Conservation (phyloP, 2,113 vertebrate species). For the Gnathonemus longibarbis region DNA sequence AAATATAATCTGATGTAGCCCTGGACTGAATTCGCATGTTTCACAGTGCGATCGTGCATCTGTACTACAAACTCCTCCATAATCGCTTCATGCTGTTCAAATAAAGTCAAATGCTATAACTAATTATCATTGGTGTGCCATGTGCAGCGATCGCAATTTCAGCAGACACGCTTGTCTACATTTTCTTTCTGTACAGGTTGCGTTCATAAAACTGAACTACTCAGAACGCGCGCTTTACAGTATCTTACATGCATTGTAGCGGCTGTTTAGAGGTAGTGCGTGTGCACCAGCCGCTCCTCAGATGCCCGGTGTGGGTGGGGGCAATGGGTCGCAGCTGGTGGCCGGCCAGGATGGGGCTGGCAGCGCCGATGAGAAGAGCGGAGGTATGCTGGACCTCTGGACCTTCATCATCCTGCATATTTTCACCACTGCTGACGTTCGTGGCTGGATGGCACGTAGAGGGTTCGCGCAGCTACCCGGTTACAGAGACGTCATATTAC, state of each 20-base stretch:
- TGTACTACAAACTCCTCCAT: not conserved
- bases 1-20: not conserved
- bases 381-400: not conserved
- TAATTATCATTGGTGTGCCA: not conserved
- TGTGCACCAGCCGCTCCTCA: not conserved
- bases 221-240: not conserved
- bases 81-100: not conserved
- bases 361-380: not conserved
- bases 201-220: not conserved
- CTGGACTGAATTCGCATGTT: not conserved
- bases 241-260: not conserved
- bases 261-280: not conserved
- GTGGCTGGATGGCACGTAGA: not conserved
- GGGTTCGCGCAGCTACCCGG: not conserved
- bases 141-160: not conserved
- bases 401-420: not conserved
- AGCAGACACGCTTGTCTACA: not conserved
- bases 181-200: not conserved
- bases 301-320: not conserved
- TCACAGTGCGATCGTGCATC: not conserved
- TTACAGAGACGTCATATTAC: constrained; percentile 11
- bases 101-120: not conserved
- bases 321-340: not conserved
- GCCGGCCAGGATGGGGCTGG: not conserved
- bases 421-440: not conserved